Evolutionary conservation across 2,113 vertebrate genomes (phyloP).

Genomic region (Rhynchopsitta pachyrhyncha): DNA sequence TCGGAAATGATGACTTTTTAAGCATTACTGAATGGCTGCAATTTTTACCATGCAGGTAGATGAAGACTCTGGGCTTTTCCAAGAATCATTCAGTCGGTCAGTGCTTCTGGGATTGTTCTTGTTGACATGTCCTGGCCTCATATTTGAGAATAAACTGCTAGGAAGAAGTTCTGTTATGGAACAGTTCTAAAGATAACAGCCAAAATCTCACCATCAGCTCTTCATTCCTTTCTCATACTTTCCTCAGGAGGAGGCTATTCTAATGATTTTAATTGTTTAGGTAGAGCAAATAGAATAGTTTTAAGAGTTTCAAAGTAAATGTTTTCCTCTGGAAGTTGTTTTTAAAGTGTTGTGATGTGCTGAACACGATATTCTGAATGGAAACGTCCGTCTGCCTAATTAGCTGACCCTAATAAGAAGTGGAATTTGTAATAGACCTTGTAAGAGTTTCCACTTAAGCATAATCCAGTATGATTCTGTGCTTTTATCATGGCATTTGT

Average conservation of each 20-base stretch:
- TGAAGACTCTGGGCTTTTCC: neutral
- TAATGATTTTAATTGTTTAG: neutral
- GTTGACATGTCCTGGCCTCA: neutral
- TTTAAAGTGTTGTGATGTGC: neutral
- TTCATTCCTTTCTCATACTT: neutral
- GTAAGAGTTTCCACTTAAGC: neutral
- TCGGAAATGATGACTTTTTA: neutral
- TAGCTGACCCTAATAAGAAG: neutral
- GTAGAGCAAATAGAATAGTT: neutral
- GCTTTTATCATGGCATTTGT: neutral
- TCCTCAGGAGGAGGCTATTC: neutral
- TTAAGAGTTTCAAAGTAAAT: neutral
- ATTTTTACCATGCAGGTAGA: neutral
- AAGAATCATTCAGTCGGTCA: neutral
- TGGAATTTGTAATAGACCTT: neutral
- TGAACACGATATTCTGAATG: neutral
- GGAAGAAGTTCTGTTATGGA: neutral
- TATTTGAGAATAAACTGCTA: neutral
- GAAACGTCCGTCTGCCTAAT: neutral
- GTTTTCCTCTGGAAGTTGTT: neutral
- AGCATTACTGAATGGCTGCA: neutral
- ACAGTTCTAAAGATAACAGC: neutral
- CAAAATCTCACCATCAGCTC: neutral
- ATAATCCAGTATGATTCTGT: neutral
- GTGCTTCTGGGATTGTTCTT: neutral